Percentiles rank a stretch among this genome's conserved stretches.
Evolutionary conservation across 2,888 invertebrate species (phyloP).

Genomic region (Coenonympha glycerion): DNA sequence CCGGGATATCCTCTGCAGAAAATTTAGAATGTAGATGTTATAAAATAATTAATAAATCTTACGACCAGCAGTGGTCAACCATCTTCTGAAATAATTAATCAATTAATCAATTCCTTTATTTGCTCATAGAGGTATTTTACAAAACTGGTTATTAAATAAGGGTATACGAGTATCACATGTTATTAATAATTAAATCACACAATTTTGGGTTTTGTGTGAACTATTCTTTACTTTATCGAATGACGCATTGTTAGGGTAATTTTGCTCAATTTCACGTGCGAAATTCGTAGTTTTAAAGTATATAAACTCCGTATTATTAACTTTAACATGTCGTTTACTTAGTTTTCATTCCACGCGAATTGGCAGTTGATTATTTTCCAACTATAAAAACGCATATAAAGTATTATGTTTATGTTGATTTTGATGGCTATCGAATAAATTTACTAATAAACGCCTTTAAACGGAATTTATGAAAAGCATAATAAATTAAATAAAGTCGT

Average conservation of each 20-base stretch:
- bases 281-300: background rate
- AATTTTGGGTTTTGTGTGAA: too few species aligned
- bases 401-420: slow-evolving; percentile 8
- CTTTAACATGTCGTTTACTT: background rate
- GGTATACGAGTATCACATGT: too few species aligned
- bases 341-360: slow-evolving; percentile 2
- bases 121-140: too few species aligned
- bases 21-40: too few species aligned
- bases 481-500: too few species aligned
- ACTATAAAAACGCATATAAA: slow-evolving; percentile 13
- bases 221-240: background rate
- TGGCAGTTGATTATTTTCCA: slow-evolving; percentile 6
- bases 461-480: background rate
- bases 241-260: background rate
- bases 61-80: too few species aligned
- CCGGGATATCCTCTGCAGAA: too few species aligned
- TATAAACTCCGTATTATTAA: background rate
- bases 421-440: slow-evolving; percentile 1
- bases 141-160: too few species aligned
- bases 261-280: background rate
- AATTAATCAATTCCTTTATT: too few species aligned
- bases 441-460: background rate
- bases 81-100: too few species aligned
- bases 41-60: too few species aligned
- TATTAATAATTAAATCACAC: too few species aligned